phyloP scores from a whole-genome alignment of 2,888 invertebrate species.

The Anoncus sp. region DNA sequence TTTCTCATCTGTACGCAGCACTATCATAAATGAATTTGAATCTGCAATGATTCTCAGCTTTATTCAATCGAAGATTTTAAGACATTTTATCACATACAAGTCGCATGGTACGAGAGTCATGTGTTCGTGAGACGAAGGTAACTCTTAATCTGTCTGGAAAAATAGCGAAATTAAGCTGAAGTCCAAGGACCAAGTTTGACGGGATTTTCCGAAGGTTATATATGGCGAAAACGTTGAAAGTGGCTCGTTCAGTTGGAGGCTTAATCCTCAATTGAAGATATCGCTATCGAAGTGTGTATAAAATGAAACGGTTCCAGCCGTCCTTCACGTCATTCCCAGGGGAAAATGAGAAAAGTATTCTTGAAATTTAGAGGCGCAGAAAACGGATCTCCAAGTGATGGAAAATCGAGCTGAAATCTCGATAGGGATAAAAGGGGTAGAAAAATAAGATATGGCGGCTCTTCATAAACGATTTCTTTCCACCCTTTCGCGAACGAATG shows the following conservation, averaged over 20 bases:
- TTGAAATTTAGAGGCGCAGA: conserved; percentile 40
- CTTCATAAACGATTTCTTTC: conserved; percentile 20
- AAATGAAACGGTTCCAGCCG: neutral
- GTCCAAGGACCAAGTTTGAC: neutral
- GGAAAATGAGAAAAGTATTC: conserved; percentile 2
- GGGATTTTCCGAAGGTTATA: neutral
- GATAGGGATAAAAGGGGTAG: neutral
- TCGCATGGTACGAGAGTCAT: neutral
- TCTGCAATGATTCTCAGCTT: conserved; percentile 5
- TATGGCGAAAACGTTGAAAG: conserved; percentile 33
- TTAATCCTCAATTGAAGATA: conserved; percentile 31
- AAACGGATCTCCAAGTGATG: conserved; percentile 23
- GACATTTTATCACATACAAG: conserved; percentile 4
- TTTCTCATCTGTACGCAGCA: neutral
- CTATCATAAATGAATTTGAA: conserved; percentile 23
- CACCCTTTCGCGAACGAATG: conserved; percentile 16
- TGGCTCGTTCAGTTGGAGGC: conserved; percentile 13
- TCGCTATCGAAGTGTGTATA: conserved; percentile 14
- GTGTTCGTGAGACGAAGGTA: neutral
- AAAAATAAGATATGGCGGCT: conserved; percentile 2
- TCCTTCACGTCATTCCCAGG: neutral
- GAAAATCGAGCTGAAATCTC: conserved; percentile 28
- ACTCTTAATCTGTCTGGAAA: neutral
- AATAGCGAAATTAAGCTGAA: neutral
- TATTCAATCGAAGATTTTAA: neutral